Conservation (phyloP, 92 coral and sea anemone genomes). For the Diadumene lineata region DNA sequence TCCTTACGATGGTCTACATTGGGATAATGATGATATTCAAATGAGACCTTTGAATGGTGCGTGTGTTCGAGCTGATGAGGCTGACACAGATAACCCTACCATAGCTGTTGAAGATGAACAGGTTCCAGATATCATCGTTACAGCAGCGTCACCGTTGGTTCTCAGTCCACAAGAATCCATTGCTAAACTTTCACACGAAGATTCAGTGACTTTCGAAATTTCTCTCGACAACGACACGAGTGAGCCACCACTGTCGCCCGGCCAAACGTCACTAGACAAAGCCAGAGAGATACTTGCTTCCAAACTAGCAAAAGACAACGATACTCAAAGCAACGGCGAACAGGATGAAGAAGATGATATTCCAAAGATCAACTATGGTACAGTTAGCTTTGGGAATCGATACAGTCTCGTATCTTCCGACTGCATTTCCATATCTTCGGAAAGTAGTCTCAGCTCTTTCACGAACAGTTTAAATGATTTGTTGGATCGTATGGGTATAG, state of each 20-base stretch:
- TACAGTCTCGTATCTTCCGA: constrained; percentile 98
- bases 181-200: constrained; percentile 28
- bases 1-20: constrained; percentile 11
- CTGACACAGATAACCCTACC: not conserved
- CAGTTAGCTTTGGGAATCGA: constrained; percentile 85
- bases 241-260: constrained; percentile 23
- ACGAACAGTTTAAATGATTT: constrained; percentile 62
- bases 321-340: constrained; percentile 35
- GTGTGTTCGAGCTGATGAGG: constrained; percentile 1
- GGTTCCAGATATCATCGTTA: constrained; percentile 62
- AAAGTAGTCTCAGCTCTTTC: constrained; percentile 78
- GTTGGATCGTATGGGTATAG: constrained; percentile 49
- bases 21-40: constrained; percentile 36
- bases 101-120: constrained; percentile 30
- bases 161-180: constrained; percentile 62
- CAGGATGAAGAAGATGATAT: constrained; percentile 42
- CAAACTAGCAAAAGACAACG: constrained; percentile 14
- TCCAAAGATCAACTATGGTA: constrained; percentile 64
- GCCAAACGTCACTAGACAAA: constrained; percentile 32
- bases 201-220: constrained; percentile 3
- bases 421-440: constrained; percentile 92
- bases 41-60: constrained; percentile 30
- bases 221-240: constrained; percentile 10
- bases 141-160: constrained; percentile 61
- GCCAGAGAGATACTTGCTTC: constrained; percentile 30